These are phyloP conservation scores for Lethocerus indicus DNA, from an alignment of 1,140 invertebrate species.

Conservation along the genomic window DNA sequence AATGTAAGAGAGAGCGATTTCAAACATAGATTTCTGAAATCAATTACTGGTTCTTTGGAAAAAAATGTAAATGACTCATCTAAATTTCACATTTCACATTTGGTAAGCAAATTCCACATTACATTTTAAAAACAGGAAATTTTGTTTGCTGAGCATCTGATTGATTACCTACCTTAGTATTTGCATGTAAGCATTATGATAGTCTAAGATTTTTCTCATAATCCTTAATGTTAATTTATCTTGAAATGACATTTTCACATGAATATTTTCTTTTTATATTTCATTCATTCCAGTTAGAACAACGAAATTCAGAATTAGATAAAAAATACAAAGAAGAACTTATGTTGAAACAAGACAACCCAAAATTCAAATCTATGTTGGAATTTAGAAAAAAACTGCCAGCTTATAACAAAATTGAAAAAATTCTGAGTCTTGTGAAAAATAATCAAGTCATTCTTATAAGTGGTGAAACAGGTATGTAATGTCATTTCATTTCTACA, in stretches of 20 bases:
- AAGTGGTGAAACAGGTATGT: slow-evolving; percentile 24
- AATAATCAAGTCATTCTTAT: slow-evolving; percentile 26
- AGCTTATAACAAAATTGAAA: slow-evolving; percentile 20
- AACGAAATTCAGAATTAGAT: slow-evolving; percentile 18
- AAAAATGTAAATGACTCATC: slow-evolving; percentile 16
- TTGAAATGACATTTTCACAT: not conserved
- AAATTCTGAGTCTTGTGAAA: slow-evolving; percentile 19
- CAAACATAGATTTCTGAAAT: slow-evolving; percentile 21
- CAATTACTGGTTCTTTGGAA: slow-evolving; percentile 20
- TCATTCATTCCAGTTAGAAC: slow-evolving; percentile 6
- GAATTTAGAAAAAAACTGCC: slow-evolving; percentile 22
- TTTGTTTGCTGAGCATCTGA: no score
- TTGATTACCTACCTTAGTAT: no score
- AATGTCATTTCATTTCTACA: not conserved
- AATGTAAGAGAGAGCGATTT: slow-evolving; percentile 21
- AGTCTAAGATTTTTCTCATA: not conserved
- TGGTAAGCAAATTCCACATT: no score
- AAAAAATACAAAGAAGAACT: slow-evolving; percentile 18
- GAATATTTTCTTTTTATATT: slow-evolving; percentile 3
- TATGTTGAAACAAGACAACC: slow-evolving; percentile 14
- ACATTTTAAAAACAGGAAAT: no score
- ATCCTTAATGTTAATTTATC: not conserved
- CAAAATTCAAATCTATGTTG: slow-evolving; percentile 20
- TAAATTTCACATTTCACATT: no score
- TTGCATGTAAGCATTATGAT: slow-evolving; percentile 9